Evolutionary conservation across 2,797 vertebrate species (phyloP).

Genomic region (Eulemur albifrons): DNA sequence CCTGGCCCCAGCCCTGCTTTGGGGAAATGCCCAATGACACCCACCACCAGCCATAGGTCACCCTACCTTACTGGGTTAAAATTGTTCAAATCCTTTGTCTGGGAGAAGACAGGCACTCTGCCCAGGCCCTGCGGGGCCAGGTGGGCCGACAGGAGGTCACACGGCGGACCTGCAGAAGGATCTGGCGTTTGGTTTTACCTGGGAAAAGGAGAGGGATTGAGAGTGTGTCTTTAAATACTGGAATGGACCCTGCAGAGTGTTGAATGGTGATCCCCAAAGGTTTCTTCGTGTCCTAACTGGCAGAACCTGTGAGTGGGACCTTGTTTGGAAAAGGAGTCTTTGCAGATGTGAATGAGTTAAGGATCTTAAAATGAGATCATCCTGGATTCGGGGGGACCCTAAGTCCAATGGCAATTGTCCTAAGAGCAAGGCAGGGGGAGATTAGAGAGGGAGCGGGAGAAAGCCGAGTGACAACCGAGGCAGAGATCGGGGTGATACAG

Average conservation of each 20-base stretch:
- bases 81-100: not conserved
- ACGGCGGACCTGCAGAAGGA: not conserved
- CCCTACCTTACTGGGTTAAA: not conserved
- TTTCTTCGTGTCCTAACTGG: rapidly evolving
- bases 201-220: rapidly evolving
- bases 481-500: not conserved
- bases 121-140: rapidly evolving
- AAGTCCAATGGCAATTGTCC: not conserved
- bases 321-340: not conserved
- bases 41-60: not conserved
- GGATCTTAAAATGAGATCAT: not conserved
- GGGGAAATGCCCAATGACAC: not conserved
- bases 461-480: not conserved
- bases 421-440: not conserved
- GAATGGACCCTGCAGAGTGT: not conserved
- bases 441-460: not conserved
- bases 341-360: not conserved
- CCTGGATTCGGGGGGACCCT: not conserved
- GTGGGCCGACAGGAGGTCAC: not conserved
- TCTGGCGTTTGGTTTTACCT: not conserved
- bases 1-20: not conserved
- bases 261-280: not conserved
- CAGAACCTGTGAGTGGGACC: not conserved
- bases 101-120: not conserved
- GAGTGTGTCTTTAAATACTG: not conserved